phyloP scores from a whole-genome alignment of 2,113 vertebrate genomes.

The Romanogobio albipinnatus region DNA sequence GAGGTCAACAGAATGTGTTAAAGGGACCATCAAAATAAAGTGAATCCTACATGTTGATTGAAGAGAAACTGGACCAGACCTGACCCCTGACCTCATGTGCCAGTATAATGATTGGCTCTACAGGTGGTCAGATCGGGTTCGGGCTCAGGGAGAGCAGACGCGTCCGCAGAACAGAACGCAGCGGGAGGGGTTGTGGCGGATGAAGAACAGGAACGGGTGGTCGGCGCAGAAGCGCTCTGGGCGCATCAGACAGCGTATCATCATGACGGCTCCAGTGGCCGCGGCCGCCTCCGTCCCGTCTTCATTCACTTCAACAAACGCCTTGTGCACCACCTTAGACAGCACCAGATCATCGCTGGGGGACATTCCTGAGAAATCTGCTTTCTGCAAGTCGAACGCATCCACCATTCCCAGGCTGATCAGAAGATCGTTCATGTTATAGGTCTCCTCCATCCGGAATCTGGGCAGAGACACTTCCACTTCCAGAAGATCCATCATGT shows the following conservation, averaged over 20 bases:
- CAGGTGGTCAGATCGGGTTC: too few relatives aligned
- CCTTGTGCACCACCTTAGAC: constrained; percentile 86
- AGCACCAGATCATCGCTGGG: constrained; percentile 74
- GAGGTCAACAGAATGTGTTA: too few relatives aligned
- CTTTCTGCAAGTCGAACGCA: constrained; percentile 66
- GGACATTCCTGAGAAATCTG: constrained; percentile 84
- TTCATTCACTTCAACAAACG: constrained; percentile 88
- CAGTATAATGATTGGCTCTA: too few relatives aligned
- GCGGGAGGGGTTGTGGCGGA: constrained; percentile 79
- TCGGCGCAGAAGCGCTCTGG: constrained; percentile 77
- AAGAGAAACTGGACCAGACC: background rate
- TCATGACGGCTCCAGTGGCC: constrained; percentile 75
- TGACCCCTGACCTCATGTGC: too few relatives aligned
- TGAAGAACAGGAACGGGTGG: constrained; percentile 92
- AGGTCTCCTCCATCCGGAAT: constrained; percentile 75
- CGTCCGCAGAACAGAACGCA: constrained; percentile 83
- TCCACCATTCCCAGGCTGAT: constrained; percentile 76
- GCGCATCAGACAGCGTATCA: constrained; percentile 63
- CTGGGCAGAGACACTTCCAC: constrained; percentile 75
- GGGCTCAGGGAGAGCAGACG: constrained; percentile 76
- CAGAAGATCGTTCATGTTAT: constrained; percentile 72
- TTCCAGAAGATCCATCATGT: constrained; percentile 69
- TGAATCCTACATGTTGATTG: background rate
- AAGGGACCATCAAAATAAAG: too few relatives aligned
- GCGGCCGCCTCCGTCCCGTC: constrained; percentile 87